Conservation (phyloP, 2,113 vertebrate genomes). For the Oophaga pumilio region DNA sequence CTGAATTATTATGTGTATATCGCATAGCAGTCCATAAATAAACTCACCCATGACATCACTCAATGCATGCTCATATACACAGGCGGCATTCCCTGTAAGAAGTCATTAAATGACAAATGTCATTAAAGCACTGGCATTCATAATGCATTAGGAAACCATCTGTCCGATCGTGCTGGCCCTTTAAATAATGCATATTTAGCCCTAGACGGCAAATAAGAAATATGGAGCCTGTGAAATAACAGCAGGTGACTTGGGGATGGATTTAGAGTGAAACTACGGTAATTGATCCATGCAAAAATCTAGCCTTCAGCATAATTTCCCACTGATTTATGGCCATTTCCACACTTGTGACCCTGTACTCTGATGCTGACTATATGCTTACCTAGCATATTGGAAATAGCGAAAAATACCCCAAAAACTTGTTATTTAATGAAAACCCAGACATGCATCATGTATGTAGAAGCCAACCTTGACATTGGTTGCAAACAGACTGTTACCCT, state of each 20-base stretch:
- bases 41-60: neutral
- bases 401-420: neutral
- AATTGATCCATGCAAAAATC: conserved; percentile 35
- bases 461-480: neutral
- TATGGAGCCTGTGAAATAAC: neutral
- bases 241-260: neutral
- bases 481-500: neutral
- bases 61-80: neutral
- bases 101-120: conserved; percentile 10
- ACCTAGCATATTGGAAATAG: neutral
- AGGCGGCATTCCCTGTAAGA: neutral
- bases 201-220: neutral
- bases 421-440: conserved; percentile 4
- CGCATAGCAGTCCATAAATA: conserved; percentile 22
- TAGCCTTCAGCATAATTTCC: neutral
- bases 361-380: neutral
- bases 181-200: neutral
- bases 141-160: neutral
- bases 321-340: conserved; percentile 38
- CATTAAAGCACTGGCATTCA: conserved; percentile 2
- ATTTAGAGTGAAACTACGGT: conserved; percentile 19
- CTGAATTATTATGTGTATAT: conserved; percentile 34
- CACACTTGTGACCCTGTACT: neutral
- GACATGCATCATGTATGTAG: neutral
- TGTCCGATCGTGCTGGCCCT: neutral